phyloP scores from a whole-genome alignment of 2,888 invertebrate species.

The Sphaeridia pumilis region DNA sequence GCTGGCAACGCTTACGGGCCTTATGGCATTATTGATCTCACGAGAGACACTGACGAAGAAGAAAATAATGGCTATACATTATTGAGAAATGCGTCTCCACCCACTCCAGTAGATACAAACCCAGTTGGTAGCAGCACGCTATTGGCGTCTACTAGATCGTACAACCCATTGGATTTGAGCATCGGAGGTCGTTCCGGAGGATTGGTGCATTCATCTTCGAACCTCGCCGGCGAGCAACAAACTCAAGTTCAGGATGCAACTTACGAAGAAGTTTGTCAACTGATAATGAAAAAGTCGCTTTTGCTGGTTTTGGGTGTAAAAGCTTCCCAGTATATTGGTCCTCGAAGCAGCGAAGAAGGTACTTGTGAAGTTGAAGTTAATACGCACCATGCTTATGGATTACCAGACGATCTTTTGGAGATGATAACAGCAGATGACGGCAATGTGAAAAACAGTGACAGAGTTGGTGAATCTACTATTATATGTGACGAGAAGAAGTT shows the following conservation, averaged over 20 bases:
- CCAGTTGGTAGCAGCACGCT: background rate
- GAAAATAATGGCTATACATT: slow-evolving; percentile 23
- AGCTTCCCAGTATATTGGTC: slow-evolving; percentile 35
- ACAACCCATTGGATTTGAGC: background rate
- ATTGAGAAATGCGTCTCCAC: slow-evolving; percentile 20
- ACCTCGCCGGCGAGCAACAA: background rate
- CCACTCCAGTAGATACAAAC: slow-evolving; percentile 7
- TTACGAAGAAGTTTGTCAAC: slow-evolving; percentile 41
- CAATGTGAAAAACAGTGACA: slow-evolving; percentile 5
- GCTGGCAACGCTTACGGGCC: slow-evolving; percentile 9
- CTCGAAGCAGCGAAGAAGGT: background rate
- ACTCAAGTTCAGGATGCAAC: slow-evolving; percentile 4
- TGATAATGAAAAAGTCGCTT: slow-evolving; percentile 43
- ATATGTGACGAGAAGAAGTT: slow-evolving; percentile 12
- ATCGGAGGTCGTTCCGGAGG: background rate
- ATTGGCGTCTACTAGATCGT: background rate
- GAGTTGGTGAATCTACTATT: slow-evolving; percentile 1
- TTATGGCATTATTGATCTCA: slow-evolving; percentile 19
- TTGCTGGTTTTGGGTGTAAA: slow-evolving; percentile 45
- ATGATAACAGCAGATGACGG: slow-evolving; percentile 9
- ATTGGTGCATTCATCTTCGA: background rate
- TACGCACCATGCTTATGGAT: slow-evolving; percentile 3
- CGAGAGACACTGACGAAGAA: slow-evolving; percentile 20
- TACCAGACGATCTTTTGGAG: slow-evolving; percentile 9
- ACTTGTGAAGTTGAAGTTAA: slow-evolving; percentile 4